These are phyloP conservation scores for Miichthys miiuy DNA, from an alignment of 2,797 vertebrate genomes.

Conservation along the genomic window DNA sequence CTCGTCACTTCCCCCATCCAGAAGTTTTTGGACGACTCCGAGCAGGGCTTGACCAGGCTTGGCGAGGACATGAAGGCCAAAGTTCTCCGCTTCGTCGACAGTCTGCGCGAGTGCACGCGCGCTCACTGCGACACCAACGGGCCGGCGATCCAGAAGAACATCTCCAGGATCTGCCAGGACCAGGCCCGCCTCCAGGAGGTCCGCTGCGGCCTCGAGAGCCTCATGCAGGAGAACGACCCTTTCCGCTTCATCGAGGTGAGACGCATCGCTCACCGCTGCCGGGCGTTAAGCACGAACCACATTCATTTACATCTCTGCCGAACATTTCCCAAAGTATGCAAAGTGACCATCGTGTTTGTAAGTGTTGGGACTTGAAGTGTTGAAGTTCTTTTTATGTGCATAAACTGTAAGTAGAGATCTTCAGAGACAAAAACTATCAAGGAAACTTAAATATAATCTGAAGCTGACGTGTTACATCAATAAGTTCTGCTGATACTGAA, in stretches of 20 bases:
- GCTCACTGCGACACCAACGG: slow-evolving; percentile 64
- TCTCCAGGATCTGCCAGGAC: slow-evolving; percentile 77
- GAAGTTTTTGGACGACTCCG: slow-evolving; percentile 76
- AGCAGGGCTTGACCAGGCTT: slow-evolving; percentile 68
- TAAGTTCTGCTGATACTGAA: no score
- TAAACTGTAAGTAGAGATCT: no score
- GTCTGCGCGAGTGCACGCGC: slow-evolving; percentile 60
- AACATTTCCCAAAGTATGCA: no score
- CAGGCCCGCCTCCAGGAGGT: slow-evolving; percentile 78
- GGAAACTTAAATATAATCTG: neutral
- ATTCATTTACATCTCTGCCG: neutral
- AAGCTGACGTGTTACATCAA: neutral
- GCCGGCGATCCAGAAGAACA: slow-evolving; percentile 75
- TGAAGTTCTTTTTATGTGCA: neutral
- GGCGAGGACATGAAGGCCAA: slow-evolving; percentile 68
- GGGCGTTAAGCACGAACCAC: no score
- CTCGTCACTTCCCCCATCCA: slow-evolving; percentile 32
- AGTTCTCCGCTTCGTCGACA: slow-evolving; percentile 65
- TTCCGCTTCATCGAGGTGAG: slow-evolving; percentile 83
- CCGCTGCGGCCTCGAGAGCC: slow-evolving; percentile 68
- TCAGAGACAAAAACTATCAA: neutral
- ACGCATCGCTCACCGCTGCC: no score
- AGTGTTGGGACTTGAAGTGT: no score
- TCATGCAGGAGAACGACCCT: slow-evolving; percentile 80
- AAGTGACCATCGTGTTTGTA: neutral